Evolutionary conservation across 2,113 vertebrate genomes (phyloP).

Genomic region (Lota lota): DNA sequence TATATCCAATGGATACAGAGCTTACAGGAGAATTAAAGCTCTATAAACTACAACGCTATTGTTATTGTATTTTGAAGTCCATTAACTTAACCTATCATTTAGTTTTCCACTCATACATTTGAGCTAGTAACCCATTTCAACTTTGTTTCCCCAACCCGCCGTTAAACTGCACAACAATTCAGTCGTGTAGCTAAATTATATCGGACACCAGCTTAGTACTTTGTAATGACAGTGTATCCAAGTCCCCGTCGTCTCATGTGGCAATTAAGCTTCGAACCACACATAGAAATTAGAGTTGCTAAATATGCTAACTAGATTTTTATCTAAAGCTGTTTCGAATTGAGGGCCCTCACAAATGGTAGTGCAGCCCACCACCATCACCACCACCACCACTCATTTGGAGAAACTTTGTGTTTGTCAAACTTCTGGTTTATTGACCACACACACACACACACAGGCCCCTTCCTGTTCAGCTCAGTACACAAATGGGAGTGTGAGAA

Average conservation of each 20-base stretch:
- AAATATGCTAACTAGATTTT: slow-evolving; percentile 27
- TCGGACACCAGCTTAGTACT: neutral
- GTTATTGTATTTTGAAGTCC: too few relatives aligned
- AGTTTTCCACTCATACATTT: neutral
- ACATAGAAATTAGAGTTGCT: slow-evolving; percentile 2
- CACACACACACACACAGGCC: slow-evolving; percentile 53
- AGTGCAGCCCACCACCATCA: neutral
- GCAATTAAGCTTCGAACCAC: neutral
- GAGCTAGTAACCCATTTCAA: too few relatives aligned
- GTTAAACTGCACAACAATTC: neutral
- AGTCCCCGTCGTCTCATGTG: neutral
- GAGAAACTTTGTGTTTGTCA: slow-evolving; percentile 72
- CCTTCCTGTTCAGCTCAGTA: slow-evolving; percentile 71
- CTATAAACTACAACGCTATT: too few relatives aligned
- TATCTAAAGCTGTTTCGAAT: slow-evolving; percentile 12
- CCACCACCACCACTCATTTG: slow-evolving; percentile 49
- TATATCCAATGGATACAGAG: too few relatives aligned
- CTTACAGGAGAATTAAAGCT: too few relatives aligned
- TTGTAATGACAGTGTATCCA: neutral
- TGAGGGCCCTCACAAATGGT: neutral
- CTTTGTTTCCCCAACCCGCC: too few relatives aligned
- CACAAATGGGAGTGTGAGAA: slow-evolving; percentile 70
- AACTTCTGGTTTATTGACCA: slow-evolving; percentile 75
- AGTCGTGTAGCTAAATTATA: neutral
- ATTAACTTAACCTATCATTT: too few relatives aligned